A percentile compares a stretch with the other conserved stretches of the same genome.
phyloP scores from a whole-genome alignment of 2,888 invertebrate genomes.

The Clostera curtula region DNA sequence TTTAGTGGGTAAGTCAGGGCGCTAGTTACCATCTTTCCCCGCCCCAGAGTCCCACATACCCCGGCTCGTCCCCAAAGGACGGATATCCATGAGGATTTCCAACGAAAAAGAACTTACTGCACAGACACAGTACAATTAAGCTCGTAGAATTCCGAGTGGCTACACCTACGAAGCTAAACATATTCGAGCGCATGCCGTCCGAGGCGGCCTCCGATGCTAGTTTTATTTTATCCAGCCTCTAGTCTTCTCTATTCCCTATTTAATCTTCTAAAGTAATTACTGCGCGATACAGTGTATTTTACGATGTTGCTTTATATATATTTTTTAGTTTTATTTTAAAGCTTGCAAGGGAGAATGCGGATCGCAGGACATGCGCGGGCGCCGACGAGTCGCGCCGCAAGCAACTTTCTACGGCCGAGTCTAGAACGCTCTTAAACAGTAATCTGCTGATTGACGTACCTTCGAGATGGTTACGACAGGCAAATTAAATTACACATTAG shows the following conservation, averaged over 20 bases:
- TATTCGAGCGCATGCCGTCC: background rate
- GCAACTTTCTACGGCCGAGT: constrained; percentile 72
- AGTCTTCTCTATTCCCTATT: constrained; percentile 46
- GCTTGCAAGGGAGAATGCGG: constrained; percentile 63
- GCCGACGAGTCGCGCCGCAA: constrained; percentile 70
- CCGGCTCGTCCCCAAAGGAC: too few relatives aligned
- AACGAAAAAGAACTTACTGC: too few relatives aligned
- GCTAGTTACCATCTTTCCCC: too few relatives aligned
- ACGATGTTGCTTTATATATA: constrained; percentile 48
- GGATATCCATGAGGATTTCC: too few relatives aligned
- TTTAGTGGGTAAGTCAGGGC: too few relatives aligned
- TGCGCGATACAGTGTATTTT: constrained; percentile 50
- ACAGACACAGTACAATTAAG: too few relatives aligned
- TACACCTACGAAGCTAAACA: background rate
- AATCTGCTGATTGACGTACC: constrained; percentile 71
- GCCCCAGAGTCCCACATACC: too few relatives aligned
- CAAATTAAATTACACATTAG: constrained; percentile 63
- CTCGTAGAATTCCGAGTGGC: too few relatives aligned
- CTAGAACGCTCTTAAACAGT: constrained; percentile 71
- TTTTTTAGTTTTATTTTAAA: constrained; percentile 59
- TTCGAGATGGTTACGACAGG: constrained; percentile 61
- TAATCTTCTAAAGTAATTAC: constrained; percentile 40
- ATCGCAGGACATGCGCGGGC: constrained; percentile 69
- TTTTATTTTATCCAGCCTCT: constrained; percentile 17
- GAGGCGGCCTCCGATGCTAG: constrained; percentile 12